phyloP scores from a whole-genome alignment of 2,113 vertebrate species.

The Sisor rabdophorus region DNA sequence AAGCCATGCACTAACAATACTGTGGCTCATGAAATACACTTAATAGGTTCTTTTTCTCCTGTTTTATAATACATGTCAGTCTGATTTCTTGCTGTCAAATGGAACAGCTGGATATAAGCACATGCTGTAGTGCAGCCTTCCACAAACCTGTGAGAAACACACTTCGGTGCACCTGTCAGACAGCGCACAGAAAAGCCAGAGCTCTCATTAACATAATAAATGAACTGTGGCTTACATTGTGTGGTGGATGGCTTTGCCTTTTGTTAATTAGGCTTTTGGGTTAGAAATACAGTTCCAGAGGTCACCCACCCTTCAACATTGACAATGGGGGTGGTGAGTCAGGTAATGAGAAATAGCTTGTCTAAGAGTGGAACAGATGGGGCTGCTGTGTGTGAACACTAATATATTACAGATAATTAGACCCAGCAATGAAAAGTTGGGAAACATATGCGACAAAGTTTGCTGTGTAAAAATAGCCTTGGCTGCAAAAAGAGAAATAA shows the following conservation, averaged over 20 bases:
- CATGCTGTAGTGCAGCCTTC: conserved; percentile 25
- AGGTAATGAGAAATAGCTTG: conserved; percentile 51
- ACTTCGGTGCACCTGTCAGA: conserved; percentile 32
- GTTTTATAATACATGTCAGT: conserved; percentile 30
- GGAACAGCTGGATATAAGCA: conserved; percentile 22
- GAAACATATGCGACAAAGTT: conserved; percentile 30
- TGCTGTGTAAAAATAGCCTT: conserved; percentile 7
- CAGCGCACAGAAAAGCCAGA: conserved; percentile 32
- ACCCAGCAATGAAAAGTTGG: conserved; percentile 31
- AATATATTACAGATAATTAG: conserved; percentile 49
- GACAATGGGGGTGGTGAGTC: conserved; percentile 44
- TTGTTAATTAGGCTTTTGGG: conserved; percentile 48
- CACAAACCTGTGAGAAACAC: conserved; percentile 32
- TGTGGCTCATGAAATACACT: conserved; percentile 4
- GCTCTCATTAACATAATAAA: conserved; percentile 53
- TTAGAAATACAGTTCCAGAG: conserved; percentile 42
- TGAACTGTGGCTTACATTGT: conserved; percentile 51
- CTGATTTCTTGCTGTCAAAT: conserved; percentile 20
- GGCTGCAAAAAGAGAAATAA: conserved; percentile 10
- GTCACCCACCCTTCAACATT: conserved; percentile 49
- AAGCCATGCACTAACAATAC: conserved; percentile 17
- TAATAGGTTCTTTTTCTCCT: conserved; percentile 28
- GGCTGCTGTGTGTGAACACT: conserved; percentile 46
- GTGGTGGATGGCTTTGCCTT: conserved; percentile 43
- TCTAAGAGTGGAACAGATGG: conserved; percentile 51